Evolutionary conservation across 2,113 vertebrate genomes (phyloP).

Genomic region (Pardalotus punctatus): DNA sequence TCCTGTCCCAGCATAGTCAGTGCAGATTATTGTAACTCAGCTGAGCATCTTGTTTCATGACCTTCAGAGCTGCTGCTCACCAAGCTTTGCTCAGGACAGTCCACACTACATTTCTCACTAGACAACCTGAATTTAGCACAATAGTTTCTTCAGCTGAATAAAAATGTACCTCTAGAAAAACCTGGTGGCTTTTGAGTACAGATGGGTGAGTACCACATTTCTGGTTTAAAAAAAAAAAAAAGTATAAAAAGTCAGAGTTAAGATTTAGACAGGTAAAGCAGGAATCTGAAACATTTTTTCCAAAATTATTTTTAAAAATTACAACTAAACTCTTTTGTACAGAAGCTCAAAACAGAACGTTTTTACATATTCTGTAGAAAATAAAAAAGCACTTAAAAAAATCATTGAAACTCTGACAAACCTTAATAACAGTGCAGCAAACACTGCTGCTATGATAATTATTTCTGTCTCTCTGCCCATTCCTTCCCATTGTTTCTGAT

Average conservation of each 20-base stretch:
- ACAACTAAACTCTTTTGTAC: background rate
- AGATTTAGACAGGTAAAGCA: background rate
- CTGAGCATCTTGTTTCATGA: background rate
- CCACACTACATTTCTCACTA: background rate
- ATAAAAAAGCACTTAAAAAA: conserved; percentile 4
- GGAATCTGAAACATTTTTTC: background rate
- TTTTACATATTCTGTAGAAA: conserved; percentile 2
- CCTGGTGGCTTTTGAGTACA: background rate
- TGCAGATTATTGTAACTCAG: background rate
- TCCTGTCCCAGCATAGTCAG: background rate
- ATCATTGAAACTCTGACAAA: conserved; percentile 41
- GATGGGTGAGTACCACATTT: background rate
- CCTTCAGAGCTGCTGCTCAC: background rate
- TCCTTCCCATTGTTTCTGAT: conserved; percentile 51
- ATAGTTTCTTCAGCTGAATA: background rate
- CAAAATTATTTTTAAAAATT: background rate
- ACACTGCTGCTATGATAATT: conserved; percentile 36
- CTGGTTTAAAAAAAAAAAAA: background rate
- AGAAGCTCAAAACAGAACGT: background rate
- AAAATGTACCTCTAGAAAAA: background rate
- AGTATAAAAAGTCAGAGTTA: background rate
- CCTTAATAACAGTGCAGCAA: conserved; percentile 57
- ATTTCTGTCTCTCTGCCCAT: conserved; percentile 54
- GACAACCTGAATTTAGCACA: background rate
- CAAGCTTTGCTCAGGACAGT: background rate